Conservation (phyloP, 2,888 invertebrate species). For the Hedya salicella region DNA sequence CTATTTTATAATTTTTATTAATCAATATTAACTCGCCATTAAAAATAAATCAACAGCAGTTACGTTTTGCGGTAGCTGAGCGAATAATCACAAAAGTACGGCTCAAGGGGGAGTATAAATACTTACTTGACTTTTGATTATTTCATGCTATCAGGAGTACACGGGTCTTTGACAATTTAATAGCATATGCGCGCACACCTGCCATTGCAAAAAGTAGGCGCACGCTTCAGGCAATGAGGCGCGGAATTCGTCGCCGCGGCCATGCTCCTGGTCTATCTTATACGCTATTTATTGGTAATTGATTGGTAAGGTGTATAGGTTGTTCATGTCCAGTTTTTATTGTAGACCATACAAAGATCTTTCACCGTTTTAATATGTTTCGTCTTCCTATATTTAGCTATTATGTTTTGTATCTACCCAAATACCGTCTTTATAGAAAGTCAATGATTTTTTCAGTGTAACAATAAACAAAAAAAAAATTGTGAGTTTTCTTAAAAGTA, state of each 20-base stretch:
- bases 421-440: not conserved
- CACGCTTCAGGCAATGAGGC: slow-evolving; percentile 81
- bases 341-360: slow-evolving; percentile 63
- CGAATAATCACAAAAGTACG: slow-evolving; percentile 42
- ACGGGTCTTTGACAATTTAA: slow-evolving; percentile 83
- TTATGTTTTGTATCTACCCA: not conserved
- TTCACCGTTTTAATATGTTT: slow-evolving; percentile 50
- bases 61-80: slow-evolving; percentile 63
- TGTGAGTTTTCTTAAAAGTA: too few species aligned
- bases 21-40: slow-evolving; percentile 58
- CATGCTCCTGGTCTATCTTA: slow-evolving; percentile 75
- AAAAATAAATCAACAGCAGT: slow-evolving; percentile 53
- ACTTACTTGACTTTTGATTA: slow-evolving; percentile 72
- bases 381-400: slow-evolving; percentile 42
- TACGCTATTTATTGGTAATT: slow-evolving; percentile 82
- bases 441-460: too few species aligned
- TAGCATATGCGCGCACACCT: slow-evolving; percentile 83
- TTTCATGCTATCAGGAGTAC: slow-evolving; percentile 70
- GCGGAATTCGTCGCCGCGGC: slow-evolving; percentile 80
- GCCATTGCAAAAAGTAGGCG: slow-evolving; percentile 81
- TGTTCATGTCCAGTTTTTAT: slow-evolving; percentile 66
- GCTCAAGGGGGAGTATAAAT: slow-evolving; percentile 39
- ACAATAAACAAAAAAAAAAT: too few species aligned
- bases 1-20: slow-evolving; percentile 60
- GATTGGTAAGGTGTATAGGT: slow-evolving; percentile 80